Percentiles rank a stretch among this genome's conserved stretches.
Conservation (phyloP, 2,888 invertebrate species). For the Automeris io region DNA sequence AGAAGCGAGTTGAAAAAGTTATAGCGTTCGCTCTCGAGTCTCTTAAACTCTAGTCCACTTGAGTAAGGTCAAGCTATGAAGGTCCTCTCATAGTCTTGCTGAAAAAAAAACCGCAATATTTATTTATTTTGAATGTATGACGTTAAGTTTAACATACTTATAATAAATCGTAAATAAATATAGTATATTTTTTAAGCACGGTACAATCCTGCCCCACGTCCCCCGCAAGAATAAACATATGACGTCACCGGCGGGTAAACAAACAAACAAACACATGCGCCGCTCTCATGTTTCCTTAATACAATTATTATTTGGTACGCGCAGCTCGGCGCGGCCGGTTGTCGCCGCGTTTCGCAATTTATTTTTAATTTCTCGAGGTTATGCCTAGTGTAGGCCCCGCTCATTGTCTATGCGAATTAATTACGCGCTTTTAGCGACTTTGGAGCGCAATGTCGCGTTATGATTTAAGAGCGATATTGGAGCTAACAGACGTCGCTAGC, state of each 20-base stretch:
- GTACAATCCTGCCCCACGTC: slow-evolving; percentile 30
- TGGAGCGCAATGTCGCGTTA: slow-evolving; percentile 16
- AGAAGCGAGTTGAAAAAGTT: too few relatives aligned
- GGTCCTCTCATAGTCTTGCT: too few relatives aligned
- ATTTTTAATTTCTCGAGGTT: slow-evolving; percentile 44
- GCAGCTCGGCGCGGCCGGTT: slow-evolving; percentile 58
- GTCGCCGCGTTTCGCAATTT: slow-evolving; percentile 25
- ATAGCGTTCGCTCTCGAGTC: too few relatives aligned
- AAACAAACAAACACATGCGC: slow-evolving; percentile 79
- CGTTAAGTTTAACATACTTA: too few relatives aligned
- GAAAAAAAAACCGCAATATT: too few relatives aligned
- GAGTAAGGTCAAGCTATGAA: too few relatives aligned
- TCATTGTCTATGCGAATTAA: slow-evolving; percentile 47
- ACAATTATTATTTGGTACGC: slow-evolving; percentile 77
- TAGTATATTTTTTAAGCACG: too few relatives aligned
- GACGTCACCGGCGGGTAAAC: slow-evolving; percentile 77
- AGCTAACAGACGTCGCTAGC: too few relatives aligned
- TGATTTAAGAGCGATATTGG: too few relatives aligned
- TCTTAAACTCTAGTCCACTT: too few relatives aligned
- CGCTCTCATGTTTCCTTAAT: slow-evolving; percentile 77
- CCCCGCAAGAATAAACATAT: slow-evolving; percentile 76
- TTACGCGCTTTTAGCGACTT: slow-evolving; percentile 17
- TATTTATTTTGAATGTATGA: too few relatives aligned
- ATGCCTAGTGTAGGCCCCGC: slow-evolving; percentile 19
- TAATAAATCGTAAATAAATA: too few relatives aligned